Evolutionary conservation across 53 echinoderm and acorn worm species (phyloP).

Genomic region (Apostichopus leukothele): DNA sequence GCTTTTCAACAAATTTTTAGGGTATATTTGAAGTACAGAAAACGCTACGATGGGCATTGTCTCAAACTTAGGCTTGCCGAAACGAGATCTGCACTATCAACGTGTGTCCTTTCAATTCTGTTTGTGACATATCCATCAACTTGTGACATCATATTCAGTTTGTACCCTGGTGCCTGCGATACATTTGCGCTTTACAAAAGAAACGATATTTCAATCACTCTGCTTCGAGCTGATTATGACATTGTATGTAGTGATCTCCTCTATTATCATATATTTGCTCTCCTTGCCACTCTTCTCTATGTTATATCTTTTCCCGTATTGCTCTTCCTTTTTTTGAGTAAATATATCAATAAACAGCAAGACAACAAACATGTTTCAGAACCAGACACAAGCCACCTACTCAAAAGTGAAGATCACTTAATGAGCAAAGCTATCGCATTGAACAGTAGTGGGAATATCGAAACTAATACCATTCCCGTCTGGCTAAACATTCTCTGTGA

Average conservation of each 20-base stretch:
- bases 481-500: conserved; percentile 35
- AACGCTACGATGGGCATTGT: not conserved
- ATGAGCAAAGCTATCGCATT: not conserved
- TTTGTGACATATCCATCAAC: conserved; percentile 29
- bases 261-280: not conserved
- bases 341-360: not conserved
- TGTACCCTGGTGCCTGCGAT: conserved; percentile 10
- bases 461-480: not conserved
- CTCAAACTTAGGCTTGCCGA: not conserved
- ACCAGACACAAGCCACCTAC: not conserved
- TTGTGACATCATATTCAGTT: conserved; percentile 8
- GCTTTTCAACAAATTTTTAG: not conserved
- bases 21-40: not conserved
- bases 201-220: not conserved
- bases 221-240: conserved; percentile 17
- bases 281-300: not conserved
- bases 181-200: not conserved
- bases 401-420: not conserved
- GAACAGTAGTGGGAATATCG: not conserved
- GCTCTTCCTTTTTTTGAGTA: not conserved
- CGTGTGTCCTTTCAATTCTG: not conserved
- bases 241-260: not conserved
- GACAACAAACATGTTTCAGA: not conserved
- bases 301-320: not conserved
- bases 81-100: not conserved